phyloP scores from a whole-genome alignment of 2,797 vertebrate species.

The Poeciliopsis paucimaculata region DNA sequence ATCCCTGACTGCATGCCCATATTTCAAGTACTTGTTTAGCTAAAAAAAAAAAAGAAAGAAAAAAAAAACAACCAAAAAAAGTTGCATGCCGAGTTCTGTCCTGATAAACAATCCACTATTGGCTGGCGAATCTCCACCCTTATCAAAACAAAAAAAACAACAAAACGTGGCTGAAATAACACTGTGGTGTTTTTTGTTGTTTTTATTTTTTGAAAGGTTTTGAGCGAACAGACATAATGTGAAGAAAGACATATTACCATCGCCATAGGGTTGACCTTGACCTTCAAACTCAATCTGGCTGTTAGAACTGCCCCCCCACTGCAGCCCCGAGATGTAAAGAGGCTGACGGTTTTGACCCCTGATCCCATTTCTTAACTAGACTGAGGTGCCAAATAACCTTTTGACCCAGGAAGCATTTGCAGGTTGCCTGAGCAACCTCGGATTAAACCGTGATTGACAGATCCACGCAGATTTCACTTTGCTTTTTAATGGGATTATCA shows the following conservation, averaged over 20 bases:
- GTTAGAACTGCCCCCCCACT: conserved; percentile 79
- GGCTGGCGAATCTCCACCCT: conserved; percentile 64
- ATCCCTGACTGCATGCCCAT: conserved; percentile 73
- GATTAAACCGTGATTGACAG: conserved; percentile 82
- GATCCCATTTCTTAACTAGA: conserved; percentile 88
- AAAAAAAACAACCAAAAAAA: conserved; percentile 49
- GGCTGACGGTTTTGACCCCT: conserved; percentile 85
- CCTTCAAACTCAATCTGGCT: conserved; percentile 88
- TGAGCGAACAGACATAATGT: conserved; percentile 61
- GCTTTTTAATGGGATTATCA: conserved; percentile 33
- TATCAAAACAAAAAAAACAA: conserved; percentile 67
- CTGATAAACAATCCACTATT: conserved; percentile 69
- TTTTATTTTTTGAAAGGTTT: conserved; percentile 38
- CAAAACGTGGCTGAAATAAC: conserved; percentile 53
- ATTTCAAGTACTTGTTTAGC: conserved; percentile 76
- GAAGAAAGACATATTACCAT: conserved; percentile 81
- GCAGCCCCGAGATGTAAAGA: conserved; percentile 83
- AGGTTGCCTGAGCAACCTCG: conserved; percentile 82
- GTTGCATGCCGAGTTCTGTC: conserved; percentile 60
- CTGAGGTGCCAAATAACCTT: conserved; percentile 84
- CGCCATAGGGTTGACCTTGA: conserved; percentile 83
- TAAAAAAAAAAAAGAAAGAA: conserved; percentile 54
- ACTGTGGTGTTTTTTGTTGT: conserved; percentile 38
- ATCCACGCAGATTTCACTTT: conserved; percentile 56
- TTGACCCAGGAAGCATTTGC: conserved; percentile 85